Percentiles rank a stretch among this genome's conserved stretches.
phyloP scores from a whole-genome alignment of 2,797 vertebrate species.

The Coracias cyanogaster region DNA sequence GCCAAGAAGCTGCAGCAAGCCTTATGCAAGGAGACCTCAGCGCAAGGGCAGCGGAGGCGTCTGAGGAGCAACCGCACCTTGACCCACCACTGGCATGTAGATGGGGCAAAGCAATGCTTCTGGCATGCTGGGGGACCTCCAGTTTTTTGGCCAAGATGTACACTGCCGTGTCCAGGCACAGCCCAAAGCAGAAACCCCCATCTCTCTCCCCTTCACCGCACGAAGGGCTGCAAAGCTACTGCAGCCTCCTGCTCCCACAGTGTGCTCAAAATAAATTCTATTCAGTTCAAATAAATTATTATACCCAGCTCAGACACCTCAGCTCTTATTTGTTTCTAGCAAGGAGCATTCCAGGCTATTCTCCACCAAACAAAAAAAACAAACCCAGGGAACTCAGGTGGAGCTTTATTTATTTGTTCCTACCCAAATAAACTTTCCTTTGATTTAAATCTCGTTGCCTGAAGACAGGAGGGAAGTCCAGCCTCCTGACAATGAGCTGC shows the following conservation, averaged over 20 bases:
- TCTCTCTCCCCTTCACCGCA: not conserved
- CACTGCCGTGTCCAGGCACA: not conserved
- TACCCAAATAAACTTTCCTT: not conserved
- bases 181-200: not conserved
- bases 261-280: not conserved
- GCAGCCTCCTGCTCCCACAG: not conserved
- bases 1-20: not conserved
- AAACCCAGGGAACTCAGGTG: not conserved
- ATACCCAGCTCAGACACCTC: not conserved
- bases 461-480: not conserved
- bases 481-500: not conserved
- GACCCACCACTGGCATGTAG: rapidly evolving
- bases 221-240: not conserved
- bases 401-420: not conserved
- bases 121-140: rapidly evolving
- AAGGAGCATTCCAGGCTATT: not conserved
- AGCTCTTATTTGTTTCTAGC: not conserved
- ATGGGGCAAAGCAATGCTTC: not conserved
- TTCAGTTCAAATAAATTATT: not conserved
- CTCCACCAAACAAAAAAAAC: not conserved
- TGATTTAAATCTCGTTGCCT: not conserved
- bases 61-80: not conserved
- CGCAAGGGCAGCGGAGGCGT: not conserved
- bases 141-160: not conserved
- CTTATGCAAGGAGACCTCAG: not conserved